A percentile compares a stretch with the other conserved stretches of the same genome.
phyloP scores from a whole-genome alignment of 2,888 invertebrate genomes.

The Drosophila tripunctata region DNA sequence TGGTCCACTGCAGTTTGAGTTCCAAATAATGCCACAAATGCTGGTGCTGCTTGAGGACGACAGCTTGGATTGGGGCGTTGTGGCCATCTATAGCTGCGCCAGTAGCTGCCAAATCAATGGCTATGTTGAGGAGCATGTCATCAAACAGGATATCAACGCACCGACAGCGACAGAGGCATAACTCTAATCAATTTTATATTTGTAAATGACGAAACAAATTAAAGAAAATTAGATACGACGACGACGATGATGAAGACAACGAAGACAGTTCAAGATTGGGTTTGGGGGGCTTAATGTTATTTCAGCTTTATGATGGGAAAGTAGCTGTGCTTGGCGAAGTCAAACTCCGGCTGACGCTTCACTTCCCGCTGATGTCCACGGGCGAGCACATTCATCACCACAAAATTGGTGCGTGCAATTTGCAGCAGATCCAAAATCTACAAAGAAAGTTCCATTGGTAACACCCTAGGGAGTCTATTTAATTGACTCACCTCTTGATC shows the following conservation, averaged over 20 bases:
- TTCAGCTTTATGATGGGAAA: slow-evolving; percentile 94
- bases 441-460: slow-evolving; percentile 81
- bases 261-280: slow-evolving; percentile 15
- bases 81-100: slow-evolving; percentile 94
- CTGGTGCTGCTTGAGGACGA: slow-evolving; percentile 89
- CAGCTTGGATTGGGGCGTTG: slow-evolving; percentile 94
- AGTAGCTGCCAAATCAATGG: slow-evolving; percentile 88
- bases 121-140: slow-evolving; percentile 91
- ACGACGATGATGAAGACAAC: too few relatives aligned
- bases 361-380: slow-evolving; percentile 96
- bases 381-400: slow-evolving; percentile 95
- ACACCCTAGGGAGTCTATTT: too few relatives aligned
- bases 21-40: slow-evolving; percentile 95
- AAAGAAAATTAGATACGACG: neutral
- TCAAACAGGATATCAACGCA: slow-evolving; percentile 92
- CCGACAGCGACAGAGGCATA: neutral
- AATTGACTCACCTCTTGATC: slow-evolving; percentile 91
- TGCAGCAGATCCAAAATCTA: slow-evolving; percentile 92
- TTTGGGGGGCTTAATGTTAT: slow-evolving; percentile 36
- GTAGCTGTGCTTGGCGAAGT: slow-evolving; percentile 94
- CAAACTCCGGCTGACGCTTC: slow-evolving; percentile 93
- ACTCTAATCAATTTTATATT: slow-evolving; percentile 53
- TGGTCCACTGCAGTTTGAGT: slow-evolving; percentile 93
- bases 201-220: slow-evolving; percentile 43
- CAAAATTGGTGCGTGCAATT: slow-evolving; percentile 97